phyloP scores from a whole-genome alignment of 2,113 vertebrate species.

The Mus pahari region DNA sequence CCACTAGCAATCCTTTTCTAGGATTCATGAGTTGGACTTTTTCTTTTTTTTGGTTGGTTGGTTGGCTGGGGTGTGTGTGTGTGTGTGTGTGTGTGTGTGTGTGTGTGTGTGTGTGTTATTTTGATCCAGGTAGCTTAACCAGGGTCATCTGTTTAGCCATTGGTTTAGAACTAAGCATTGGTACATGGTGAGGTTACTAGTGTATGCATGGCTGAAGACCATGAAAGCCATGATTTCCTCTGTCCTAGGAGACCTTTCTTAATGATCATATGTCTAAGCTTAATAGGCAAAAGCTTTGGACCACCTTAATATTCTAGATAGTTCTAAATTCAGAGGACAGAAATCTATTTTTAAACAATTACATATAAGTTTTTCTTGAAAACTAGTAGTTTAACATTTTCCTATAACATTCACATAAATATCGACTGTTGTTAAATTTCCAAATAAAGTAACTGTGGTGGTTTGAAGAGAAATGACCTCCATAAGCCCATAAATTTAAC shows the following conservation, averaged over 20 bases:
- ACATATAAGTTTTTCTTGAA: neutral
- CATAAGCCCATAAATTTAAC: neutral
- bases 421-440: neutral
- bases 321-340: neutral
- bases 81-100: too few relatives aligned
- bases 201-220: too few relatives aligned
- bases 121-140: neutral
- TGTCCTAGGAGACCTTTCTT: neutral
- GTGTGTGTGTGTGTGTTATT: neutral
- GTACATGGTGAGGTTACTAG: neutral
- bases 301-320: neutral
- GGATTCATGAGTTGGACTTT: neutral
- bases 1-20: neutral
- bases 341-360: neutral
- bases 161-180: neutral
- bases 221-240: neutral
- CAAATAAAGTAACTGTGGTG: neutral
- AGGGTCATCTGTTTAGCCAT: neutral
- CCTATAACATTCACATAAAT: neutral
- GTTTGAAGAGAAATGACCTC: neutral
- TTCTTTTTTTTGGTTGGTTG: neutral
- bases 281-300: neutral
- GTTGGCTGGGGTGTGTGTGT: too few relatives aligned
- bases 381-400: neutral
- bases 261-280: conserved; percentile 7